Percentiles rank a stretch among this genome's conserved stretches.
phyloP scores from a whole-genome alignment of 2,888 invertebrate species.

The Xestia rhomboidea region DNA sequence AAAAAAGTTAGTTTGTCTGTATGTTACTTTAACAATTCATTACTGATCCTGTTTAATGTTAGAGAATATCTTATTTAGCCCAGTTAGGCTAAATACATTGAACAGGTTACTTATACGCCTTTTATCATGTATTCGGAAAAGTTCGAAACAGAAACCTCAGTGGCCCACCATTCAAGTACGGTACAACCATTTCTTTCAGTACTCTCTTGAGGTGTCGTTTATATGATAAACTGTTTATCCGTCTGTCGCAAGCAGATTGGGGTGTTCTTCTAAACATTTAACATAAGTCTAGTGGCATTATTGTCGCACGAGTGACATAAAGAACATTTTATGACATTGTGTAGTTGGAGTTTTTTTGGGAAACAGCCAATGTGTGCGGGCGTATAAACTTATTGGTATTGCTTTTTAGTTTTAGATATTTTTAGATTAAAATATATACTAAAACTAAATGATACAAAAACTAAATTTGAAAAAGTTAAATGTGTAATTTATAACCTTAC shows the following conservation, averaged over 20 bases:
- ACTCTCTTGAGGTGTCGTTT: slow-evolving; percentile 40
- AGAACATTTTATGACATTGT: slow-evolving; percentile 46
- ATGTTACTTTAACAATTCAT: not conserved
- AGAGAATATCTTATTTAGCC: too few relatives aligned
- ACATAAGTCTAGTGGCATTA: slow-evolving; percentile 37
- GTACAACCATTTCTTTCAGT: slow-evolving; percentile 42
- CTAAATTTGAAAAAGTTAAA: not conserved
- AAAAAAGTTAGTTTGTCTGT: not conserved
- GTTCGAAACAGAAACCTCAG: too few relatives aligned
- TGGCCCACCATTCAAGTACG: slow-evolving; percentile 6
- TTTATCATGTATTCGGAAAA: not conserved
- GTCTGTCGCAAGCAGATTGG: slow-evolving; percentile 51
- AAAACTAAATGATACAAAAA: not conserved
- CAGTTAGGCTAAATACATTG: too few relatives aligned
- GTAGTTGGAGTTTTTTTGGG: slow-evolving; percentile 24
- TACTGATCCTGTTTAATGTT: too few relatives aligned
- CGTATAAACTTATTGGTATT: slow-evolving; percentile 14
- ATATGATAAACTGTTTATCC: slow-evolving; percentile 42
- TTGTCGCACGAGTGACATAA: slow-evolving; percentile 45
- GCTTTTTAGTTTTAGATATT: slow-evolving; percentile 5
- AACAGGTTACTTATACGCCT: not conserved
- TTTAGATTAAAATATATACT: not conserved
- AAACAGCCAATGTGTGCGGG: slow-evolving; percentile 17
- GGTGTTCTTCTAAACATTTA: slow-evolving; percentile 42
- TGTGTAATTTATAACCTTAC: not conserved